These are phyloP conservation scores for Mesodorylaimus sp. DNA, from an alignment of 2,888 invertebrate species.

Conservation along the genomic window DNA sequence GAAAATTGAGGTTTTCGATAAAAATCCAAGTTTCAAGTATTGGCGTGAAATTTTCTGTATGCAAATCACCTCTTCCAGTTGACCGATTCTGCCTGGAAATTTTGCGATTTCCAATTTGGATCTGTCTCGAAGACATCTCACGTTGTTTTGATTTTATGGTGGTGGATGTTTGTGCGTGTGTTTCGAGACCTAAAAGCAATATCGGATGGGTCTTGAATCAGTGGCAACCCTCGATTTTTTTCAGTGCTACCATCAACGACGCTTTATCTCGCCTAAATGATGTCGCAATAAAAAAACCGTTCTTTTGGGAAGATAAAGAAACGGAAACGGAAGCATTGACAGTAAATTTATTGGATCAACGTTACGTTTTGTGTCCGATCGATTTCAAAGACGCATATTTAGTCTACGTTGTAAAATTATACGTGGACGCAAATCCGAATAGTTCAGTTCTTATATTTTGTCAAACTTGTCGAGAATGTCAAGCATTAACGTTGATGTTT, in stretches of 20 bases:
- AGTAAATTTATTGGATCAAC: constrained; percentile 49
- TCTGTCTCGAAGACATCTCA: too few relatives aligned
- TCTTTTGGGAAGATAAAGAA: constrained; percentile 46
- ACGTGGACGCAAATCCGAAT: constrained; percentile 48
- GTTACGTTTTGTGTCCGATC: constrained; percentile 70
- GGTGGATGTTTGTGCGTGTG: too few relatives aligned
- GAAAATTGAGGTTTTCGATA: too few relatives aligned
- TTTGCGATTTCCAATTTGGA: too few relatives aligned
- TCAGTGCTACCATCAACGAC: constrained; percentile 71
- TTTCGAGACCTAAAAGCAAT: too few relatives aligned
- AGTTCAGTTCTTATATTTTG: constrained; percentile 84
- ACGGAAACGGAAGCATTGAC: constrained; percentile 36
- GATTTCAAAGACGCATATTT: constrained; percentile 80
- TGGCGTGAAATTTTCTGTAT: too few relatives aligned
- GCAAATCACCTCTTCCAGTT: too few relatives aligned
- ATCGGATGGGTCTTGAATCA: too few relatives aligned
- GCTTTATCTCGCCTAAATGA: constrained; percentile 48
- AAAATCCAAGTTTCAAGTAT: too few relatives aligned
- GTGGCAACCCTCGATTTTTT: too few relatives aligned
- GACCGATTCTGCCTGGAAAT: too few relatives aligned
- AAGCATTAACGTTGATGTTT: constrained; percentile 26
- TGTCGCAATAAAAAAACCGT: constrained; percentile 29
- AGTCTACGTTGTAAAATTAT: constrained; percentile 43
- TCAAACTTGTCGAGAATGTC: constrained; percentile 51
- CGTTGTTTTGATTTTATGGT: too few relatives aligned